Evolutionary conservation across 2,113 vertebrate genomes (phyloP), one percentile per base, ranked within the genome.

Genomic region (Rutilus rutilus): DNA sequence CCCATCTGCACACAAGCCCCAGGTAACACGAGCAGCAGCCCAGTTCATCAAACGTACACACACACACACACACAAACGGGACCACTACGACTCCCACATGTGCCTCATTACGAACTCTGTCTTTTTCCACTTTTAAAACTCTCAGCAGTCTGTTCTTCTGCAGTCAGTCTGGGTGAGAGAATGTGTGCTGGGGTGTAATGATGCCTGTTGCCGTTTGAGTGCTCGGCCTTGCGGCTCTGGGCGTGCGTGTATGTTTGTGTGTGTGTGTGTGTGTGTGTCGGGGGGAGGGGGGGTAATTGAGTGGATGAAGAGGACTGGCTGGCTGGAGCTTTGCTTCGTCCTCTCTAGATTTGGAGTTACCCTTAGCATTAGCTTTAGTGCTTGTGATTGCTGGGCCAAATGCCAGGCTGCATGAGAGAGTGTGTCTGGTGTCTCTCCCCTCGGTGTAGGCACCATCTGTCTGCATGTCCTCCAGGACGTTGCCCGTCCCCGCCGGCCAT

Each of bases 1-100:
- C 67, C 82, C 82, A 95, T 92, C 92, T 95, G 94, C 89, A 92
- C 92, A 87, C 90, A 90, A 92, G 94, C 94, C 94, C 92, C 94
- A 94, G 94, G 94, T 95, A 94, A 94, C 92, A 92, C 86, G 30
- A 67, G 60, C 86, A 86, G 80, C 84, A 85, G 76, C 84, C 81
- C 82, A 88, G 84, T 87, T 82, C 88, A 85, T 64, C 86, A 83
- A 71, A 87, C 62, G 78, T 64, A 78, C 33, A 71, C 47, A 59
- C 30, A 60, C 14, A 54, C 87, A 83, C 89, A 88, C 91, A 54
- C 33, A 77, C 65, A 92, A 88, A 75, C 85, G 92, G 90, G 94
- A 92, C 90, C 76, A 30, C 85, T 87, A 89, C 89, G 76, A 80
- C 87, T 92, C 85, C 84, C 91, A 92, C 93, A 95, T 94, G 93